A percentile compares a stretch with the other conserved stretches of the same genome.
Conservation (phyloP, 2,113 vertebrate species). For the Scophthalmus maximus region DNA sequence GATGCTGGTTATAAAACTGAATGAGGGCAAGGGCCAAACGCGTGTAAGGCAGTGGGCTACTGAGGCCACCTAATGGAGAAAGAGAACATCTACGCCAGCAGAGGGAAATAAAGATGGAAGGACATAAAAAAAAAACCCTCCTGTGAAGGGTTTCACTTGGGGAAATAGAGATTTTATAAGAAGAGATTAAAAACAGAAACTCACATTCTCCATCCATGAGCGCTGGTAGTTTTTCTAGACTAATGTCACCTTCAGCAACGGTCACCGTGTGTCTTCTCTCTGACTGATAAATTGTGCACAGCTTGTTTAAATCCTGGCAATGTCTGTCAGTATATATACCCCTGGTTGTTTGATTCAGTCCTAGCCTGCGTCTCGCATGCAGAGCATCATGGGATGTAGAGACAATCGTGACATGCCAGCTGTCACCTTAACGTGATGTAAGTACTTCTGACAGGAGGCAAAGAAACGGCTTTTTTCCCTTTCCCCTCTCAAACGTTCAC, state of each 20-base stretch:
- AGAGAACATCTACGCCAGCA: neutral
- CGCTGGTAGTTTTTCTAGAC: neutral
- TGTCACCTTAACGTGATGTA: conserved; percentile 60
- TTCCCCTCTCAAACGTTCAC: conserved; percentile 33
- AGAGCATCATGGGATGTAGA: conserved; percentile 43
- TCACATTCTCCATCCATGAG: neutral
- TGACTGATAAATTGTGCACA: conserved; percentile 19
- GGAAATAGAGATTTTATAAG: neutral
- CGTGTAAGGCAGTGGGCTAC: conserved; percentile 5
- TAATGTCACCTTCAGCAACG: conserved; percentile 39
- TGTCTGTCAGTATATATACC: conserved; percentile 2
- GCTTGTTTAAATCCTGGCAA: conserved; percentile 25
- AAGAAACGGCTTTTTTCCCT: conserved; percentile 41
- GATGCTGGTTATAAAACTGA: conserved; percentile 35
- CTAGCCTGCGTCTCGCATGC: conserved; percentile 39
- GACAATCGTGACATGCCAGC: conserved; percentile 51
- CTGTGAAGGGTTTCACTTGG: neutral
- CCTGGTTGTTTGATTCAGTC: conserved; percentile 15
- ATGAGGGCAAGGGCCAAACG: conserved; percentile 21
- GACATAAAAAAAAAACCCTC: too few relatives aligned
- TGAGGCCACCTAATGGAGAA: conserved; percentile 68
- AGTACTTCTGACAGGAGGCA: conserved; percentile 52
- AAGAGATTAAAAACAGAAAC: conserved; percentile 9
- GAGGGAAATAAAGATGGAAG: neutral
- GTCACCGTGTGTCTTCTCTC: neutral